Evolutionary conservation across 2,888 invertebrate species (phyloP), one percentile per base, ranked within the genome.

Genomic region (Seladonia tumulorum): DNA sequence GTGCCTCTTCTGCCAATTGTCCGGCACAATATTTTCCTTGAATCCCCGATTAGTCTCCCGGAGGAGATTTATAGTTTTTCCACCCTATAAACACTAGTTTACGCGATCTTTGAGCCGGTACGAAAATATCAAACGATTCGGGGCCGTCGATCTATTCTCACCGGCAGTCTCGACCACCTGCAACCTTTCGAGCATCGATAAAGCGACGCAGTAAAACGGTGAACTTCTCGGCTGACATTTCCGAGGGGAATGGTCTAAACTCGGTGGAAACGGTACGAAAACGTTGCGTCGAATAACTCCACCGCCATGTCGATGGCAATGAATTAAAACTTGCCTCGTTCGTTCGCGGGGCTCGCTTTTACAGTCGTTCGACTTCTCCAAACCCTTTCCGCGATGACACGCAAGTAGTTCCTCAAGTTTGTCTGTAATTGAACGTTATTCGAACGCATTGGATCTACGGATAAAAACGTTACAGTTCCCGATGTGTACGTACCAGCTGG

Each of bases 181-280:
- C 57, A 70, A 82, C 82, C 82, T 82, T 82, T 78, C 71, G 25
- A 68, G 25, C 63, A 22, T 71, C 76, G 18, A 75, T 82, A 82
- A 79, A 83, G 29, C 47, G 35, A 72, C 83, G 76, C 39, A 14
- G 29, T 76, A 81, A 83, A 83, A 83, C 39, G 57, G 29, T 81
- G 81, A 83, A 83, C 81, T 81, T 83, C 76, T 76, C 66, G 42
- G 29, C 76, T 83, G 83, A 81, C 81, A 81, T 83, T 83, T 83
- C 39, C 35, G 2, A n/a, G 35, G 5, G 53, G 42, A 81, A 76
- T 45, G 7, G 35, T 45, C 25, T 8, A 71, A 83, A 80, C 68
- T 16, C 35, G 14, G 45, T 12, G 18, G 35, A 66, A 66, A 66
- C 29, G 35, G 66, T 66, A 35, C 66, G 66, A 35, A 66, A 35